A percentile compares a stretch with the other conserved stretches of the same genome.
These are phyloP conservation scores for Drosophila kikkawai DNA, from an alignment of 1,140 invertebrate species.

Conservation along the genomic window DNA sequence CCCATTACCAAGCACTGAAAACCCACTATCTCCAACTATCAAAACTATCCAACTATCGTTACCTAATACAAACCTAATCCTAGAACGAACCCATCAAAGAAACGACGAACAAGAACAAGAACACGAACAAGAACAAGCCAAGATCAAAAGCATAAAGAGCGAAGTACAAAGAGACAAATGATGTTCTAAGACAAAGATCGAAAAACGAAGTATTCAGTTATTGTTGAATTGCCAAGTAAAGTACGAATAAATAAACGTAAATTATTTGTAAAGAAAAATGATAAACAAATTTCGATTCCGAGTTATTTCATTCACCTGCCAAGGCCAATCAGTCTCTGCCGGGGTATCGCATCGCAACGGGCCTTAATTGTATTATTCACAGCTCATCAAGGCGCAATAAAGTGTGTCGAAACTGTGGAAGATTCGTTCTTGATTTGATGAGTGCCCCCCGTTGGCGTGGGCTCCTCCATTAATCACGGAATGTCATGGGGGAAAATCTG, in stretches of 20 bases:
- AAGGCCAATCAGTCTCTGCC: conserved; percentile 48
- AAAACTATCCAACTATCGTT: conserved; percentile 61
- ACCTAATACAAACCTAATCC: conserved; percentile 46
- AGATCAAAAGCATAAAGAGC: conserved; percentile 66
- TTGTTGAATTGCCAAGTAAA: conserved; percentile 72
- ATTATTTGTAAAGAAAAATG: conserved; percentile 72
- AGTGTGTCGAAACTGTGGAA: conserved; percentile 68
- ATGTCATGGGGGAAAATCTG: conserved; percentile 49
- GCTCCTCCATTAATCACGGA: conserved; percentile 74
- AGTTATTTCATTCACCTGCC: conserved; percentile 64
- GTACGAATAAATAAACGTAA: conserved; percentile 75
- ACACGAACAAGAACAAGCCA: conserved; percentile 29
- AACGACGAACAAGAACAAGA: conserved; percentile 29
- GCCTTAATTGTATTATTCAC: conserved; percentile 75
- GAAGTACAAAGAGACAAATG: conserved; percentile 83
- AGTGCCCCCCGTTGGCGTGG: conserved; percentile 26
- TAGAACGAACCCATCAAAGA: conserved; percentile 54
- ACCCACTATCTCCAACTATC: conserved; percentile 32
- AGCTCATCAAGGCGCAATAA: conserved; percentile 72
- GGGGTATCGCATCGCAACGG: conserved; percentile 36
- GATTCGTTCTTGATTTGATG: conserved; percentile 67
- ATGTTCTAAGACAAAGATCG: conserved; percentile 65
- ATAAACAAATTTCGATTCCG: conserved; percentile 48
- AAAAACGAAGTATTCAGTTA: conserved; percentile 68
- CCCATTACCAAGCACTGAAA: conserved; percentile 53